Conservation (phyloP, 2,888 invertebrate species). For the Eulithis prunata region DNA sequence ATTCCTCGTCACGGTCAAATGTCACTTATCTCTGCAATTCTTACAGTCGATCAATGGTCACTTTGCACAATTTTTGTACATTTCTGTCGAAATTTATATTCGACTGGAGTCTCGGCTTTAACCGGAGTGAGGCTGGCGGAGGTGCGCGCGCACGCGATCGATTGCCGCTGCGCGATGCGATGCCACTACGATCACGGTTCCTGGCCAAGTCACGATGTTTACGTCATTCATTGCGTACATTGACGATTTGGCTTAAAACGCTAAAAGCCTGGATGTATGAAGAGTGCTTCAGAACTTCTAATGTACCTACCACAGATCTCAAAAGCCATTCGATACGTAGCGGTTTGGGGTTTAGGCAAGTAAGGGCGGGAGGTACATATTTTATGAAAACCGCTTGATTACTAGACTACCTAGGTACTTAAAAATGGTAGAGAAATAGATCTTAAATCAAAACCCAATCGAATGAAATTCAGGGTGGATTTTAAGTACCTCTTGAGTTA, state of each 20-base stretch:
- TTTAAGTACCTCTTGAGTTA: too few species aligned
- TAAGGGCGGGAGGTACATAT: constrained; percentile 6
- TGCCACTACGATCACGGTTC: constrained; percentile 61
- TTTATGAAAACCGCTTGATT: constrained; percentile 1
- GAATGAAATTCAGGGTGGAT: too few species aligned
- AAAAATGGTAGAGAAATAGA: neutral
- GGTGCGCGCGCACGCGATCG: constrained; percentile 82
- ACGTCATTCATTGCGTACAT: constrained; percentile 82
- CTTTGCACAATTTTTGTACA: constrained; percentile 76
- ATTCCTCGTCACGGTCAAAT: constrained; percentile 43
- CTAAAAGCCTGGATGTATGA: constrained; percentile 57
- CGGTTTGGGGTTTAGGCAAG: constrained; percentile 5
- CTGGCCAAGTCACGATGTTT: constrained; percentile 72
- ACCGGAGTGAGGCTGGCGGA: constrained; percentile 69
- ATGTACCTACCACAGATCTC: constrained; percentile 26
- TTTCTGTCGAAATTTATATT: constrained; percentile 76
- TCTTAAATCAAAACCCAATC: neutral
- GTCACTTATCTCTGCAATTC: constrained; percentile 50
- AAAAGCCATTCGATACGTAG: constrained; percentile 7
- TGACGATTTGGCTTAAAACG: constrained; percentile 63
- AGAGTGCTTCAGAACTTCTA: constrained; percentile 20
- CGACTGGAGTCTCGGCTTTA: constrained; percentile 66
- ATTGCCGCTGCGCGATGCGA: constrained; percentile 76
- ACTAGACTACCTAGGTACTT: neutral
- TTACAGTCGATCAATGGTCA: constrained; percentile 55